Percentiles rank a stretch among this genome's conserved stretches.
phyloP scores from a whole-genome alignment of 2,797 vertebrate genomes.

The Aldrovandia affinis region DNA sequence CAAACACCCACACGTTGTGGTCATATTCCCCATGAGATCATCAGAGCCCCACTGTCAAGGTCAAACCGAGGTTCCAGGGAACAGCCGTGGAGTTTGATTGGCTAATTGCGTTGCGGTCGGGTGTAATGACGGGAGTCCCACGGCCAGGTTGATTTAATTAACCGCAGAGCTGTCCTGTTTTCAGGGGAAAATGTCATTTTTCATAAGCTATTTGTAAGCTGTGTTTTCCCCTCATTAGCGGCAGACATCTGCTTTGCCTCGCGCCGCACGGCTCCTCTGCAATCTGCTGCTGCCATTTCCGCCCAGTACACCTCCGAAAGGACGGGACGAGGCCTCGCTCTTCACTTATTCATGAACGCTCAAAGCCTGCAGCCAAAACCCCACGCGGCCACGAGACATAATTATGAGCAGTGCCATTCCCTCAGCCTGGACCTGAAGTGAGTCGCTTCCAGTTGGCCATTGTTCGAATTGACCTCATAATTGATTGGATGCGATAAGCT shows the following conservation, averaged over 20 bases:
- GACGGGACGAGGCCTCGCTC: background rate
- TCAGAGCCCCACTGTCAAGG: background rate
- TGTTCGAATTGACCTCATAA: background rate
- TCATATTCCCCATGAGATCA: background rate
- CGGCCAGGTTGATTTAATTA: slow-evolving; percentile 3
- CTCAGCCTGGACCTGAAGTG: background rate
- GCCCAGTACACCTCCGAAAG: background rate
- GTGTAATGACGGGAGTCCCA: background rate
- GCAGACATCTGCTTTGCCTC: background rate
- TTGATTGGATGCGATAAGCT: background rate
- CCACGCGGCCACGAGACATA: background rate
- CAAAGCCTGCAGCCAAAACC: background rate
- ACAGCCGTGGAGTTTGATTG: background rate
- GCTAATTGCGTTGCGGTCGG: background rate
- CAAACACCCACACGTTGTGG: background rate
- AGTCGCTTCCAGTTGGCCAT: background rate
- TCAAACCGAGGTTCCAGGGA: background rate
- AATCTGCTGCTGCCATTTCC: background rate
- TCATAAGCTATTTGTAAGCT: background rate
- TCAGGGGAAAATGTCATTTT: background rate
- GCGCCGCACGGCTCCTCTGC: background rate
- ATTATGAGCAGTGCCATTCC: background rate
- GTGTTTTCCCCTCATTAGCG: background rate
- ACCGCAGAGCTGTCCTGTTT: background rate
- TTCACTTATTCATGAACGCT: background rate